Evolutionary conservation across 2,797 vertebrate species (phyloP).

Genomic region (Apogon hyalosoma): DNA sequence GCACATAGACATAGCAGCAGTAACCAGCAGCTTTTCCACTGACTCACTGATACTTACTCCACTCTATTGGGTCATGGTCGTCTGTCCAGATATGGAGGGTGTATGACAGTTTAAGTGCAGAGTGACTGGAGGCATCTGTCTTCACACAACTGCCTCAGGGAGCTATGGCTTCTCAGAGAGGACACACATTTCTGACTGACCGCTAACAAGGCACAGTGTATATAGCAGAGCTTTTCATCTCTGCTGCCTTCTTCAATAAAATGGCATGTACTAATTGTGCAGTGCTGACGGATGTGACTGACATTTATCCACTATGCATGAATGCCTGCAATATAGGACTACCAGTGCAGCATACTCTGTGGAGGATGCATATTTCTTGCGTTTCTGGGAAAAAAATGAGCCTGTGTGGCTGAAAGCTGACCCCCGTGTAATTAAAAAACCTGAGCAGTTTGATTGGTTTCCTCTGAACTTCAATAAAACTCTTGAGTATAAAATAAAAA

Average conservation of each 20-base stretch:
- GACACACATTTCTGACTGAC: slow-evolving; percentile 17
- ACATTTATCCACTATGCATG: slow-evolving; percentile 46
- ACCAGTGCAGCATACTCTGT: not conserved
- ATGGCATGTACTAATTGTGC: slow-evolving; percentile 12
- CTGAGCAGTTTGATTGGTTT: slow-evolving; percentile 22
- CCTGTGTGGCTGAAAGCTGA: not conserved
- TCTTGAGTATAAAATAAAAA: not conserved
- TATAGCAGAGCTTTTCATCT: slow-evolving; percentile 31
- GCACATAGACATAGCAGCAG: not conserved
- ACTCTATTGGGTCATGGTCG: slow-evolving; percentile 2
- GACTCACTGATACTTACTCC: not conserved
- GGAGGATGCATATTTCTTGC: not conserved
- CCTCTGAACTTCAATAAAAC: not conserved
- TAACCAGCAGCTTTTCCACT: slow-evolving; percentile 2
- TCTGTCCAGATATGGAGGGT: slow-evolving; percentile 28
- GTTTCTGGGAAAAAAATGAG: slow-evolving; percentile 4
- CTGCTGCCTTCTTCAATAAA: slow-evolving; percentile 25
- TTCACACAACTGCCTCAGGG: slow-evolving; percentile 44
- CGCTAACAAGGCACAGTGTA: slow-evolving; percentile 8
- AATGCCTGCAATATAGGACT: slow-evolving; percentile 17
- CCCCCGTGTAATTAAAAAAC: slow-evolving; percentile 15
- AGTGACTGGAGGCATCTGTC: slow-evolving; percentile 44
- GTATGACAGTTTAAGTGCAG: slow-evolving; percentile 36
- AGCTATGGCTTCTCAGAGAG: slow-evolving; percentile 1
- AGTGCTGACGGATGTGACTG: slow-evolving; percentile 27